Percentiles rank a stretch among this genome's conserved stretches.
phyloP scores from a whole-genome alignment of 2,797 vertebrate species.

The Syngnathus acus region DNA sequence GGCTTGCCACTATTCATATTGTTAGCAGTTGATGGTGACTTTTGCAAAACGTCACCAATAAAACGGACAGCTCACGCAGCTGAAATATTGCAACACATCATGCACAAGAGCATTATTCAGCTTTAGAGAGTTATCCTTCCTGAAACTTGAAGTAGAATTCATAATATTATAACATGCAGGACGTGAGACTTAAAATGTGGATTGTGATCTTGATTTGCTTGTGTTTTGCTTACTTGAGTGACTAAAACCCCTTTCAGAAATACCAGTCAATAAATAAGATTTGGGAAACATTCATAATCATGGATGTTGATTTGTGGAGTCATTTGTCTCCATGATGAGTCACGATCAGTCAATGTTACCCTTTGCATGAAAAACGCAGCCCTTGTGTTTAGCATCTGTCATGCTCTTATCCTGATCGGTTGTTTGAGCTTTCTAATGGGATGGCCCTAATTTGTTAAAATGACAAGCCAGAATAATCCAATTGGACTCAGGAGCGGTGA shows the following conservation, averaged over 20 bases:
- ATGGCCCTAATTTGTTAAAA: constrained; percentile 37
- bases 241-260: not conserved
- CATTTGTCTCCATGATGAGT: constrained; percentile 42
- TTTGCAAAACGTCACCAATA: too few species aligned
- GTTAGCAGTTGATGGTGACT: not conserved
- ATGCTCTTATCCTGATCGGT: constrained; percentile 60
- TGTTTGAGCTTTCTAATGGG: constrained; percentile 26
- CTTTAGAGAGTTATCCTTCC: not conserved
- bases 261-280: constrained; percentile 1
- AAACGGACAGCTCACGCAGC: too few species aligned
- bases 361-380: constrained; percentile 24
- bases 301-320: constrained; percentile 21
- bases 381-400: constrained; percentile 60
- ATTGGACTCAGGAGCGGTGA: constrained; percentile 10
- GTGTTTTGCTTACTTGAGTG: not conserved
- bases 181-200: not conserved
- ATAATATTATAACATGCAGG: not conserved
- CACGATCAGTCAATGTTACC: constrained; percentile 38
- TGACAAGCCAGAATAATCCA: constrained; percentile 28
- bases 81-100: not conserved
- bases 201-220: not conserved
- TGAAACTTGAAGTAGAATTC: not conserved
- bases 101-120: not conserved
- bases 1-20: too few species aligned
- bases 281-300: not conserved